Conservation (phyloP, 2,888 invertebrate genomes). For the Erebia aethiops region DNA sequence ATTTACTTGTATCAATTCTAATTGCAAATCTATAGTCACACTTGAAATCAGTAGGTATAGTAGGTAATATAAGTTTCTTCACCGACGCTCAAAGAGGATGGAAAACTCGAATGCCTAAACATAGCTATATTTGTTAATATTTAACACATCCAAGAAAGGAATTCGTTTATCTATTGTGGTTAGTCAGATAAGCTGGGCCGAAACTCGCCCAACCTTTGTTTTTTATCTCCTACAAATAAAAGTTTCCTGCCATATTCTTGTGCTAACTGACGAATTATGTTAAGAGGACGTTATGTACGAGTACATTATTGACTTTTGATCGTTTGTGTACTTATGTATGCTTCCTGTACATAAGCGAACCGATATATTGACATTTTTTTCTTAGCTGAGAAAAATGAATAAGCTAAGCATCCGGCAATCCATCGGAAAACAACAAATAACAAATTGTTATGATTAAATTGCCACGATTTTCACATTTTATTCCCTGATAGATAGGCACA, state of each 20-base stretch:
- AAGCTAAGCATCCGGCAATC: background rate
- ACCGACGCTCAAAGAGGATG: constrained; percentile 16
- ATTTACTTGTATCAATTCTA: background rate
- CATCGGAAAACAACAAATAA: background rate
- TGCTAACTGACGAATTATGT: constrained; percentile 56
- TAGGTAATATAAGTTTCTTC: background rate
- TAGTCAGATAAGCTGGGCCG: constrained; percentile 67
- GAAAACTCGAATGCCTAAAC: constrained; percentile 30
- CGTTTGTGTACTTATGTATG: constrained; percentile 33
- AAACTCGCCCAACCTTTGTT: constrained; percentile 72
- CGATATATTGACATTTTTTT: background rate
- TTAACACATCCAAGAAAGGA: constrained; percentile 73
- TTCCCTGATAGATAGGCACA: too few species aligned
- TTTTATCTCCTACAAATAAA: constrained; percentile 78
- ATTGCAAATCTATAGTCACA: background rate
- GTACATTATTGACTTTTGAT: constrained; percentile 49
- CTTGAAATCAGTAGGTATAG: background rate
- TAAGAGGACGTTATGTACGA: constrained; percentile 55
- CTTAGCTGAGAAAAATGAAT: constrained; percentile 1
- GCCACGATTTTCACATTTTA: background rate
- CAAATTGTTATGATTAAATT: background rate
- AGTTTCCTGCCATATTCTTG: constrained; percentile 70
- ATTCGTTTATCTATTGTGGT: constrained; percentile 74
- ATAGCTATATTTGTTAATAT: constrained; percentile 63
- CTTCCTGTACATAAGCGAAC: constrained; percentile 23